Base-by-base conservation (phyloP, 92 coral and sea anemone genomes). In the Hydrozoanthus gracilis region DNA sequence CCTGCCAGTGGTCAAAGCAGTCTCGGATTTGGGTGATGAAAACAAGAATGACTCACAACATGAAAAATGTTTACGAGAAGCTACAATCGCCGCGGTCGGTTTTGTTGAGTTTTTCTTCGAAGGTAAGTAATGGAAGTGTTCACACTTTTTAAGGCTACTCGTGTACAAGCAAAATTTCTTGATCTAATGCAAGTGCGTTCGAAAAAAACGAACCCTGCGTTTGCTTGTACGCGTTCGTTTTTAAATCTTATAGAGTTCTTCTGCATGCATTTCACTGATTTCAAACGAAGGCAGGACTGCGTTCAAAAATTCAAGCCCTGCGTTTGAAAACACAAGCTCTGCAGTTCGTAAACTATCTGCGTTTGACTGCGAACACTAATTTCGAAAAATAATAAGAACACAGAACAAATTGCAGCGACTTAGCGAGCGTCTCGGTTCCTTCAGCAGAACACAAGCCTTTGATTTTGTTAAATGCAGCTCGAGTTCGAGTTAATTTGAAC, bases 81-180 rank as follows among this genome's bases (percentile, higher is more conserved):
- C 75, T 6, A 49, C 75, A 70, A 49, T 20, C 44, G 75, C 75
- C 3, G 75, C 48, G 46, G 44, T 70, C 12, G 75, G 44, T 70
- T 70, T 70, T 70, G 48, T 18, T 70, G 75, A 70, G 44, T 27
- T 27, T 27, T 70, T 27, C 75, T 70, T 70, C 44, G 75, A 44
- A 44, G 75, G 75, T 70, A 70, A 27, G 74, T 69, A 69, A n/a
- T 58, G 15, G 14, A 52, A 52, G 6, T 52, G 58, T 52, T n/a
- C n/a, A n/a, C n/a, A n/a, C n/a, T n/a, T n/a, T n/a, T n/a, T n/a
- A n/a, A n/a, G n/a, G n/a, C n/a, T n/a, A n/a, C n/a, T n/a, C n/a
- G n/a, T n/a, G n/a, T n/a, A n/a, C n/a, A n/a, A n/a, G n/a, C n/a
- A n/a, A n/a, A n/a, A n/a, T n/a, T n/a, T n/a, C n/a, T n/a, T n/a